Percentiles rank a stretch among this genome's conserved stretches.
These are phyloP conservation scores for Cyprinodon diabolis DNA, from an alignment of 2,797 vertebrate genomes.

Conservation along the genomic window DNA sequence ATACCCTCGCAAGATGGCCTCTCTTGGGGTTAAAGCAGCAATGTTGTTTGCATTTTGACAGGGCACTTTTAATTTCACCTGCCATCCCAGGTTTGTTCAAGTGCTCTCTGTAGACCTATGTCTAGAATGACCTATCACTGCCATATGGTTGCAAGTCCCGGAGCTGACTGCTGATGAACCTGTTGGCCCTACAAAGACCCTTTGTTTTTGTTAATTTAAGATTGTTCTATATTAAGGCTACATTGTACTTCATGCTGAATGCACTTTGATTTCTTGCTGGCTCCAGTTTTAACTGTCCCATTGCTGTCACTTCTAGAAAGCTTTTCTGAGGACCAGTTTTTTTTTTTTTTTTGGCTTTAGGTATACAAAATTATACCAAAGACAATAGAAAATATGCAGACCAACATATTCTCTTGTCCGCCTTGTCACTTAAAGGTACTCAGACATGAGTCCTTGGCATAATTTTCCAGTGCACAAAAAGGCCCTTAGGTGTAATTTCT, in stretches of 20 bases:
- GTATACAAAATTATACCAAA: not conserved
- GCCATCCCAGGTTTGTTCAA: conserved; percentile 63
- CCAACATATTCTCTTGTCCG: not conserved
- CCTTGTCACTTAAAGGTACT: not conserved
- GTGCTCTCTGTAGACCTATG: conserved; percentile 56
- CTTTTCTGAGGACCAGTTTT: not conserved
- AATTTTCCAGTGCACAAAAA: not conserved
- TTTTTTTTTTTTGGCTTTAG: not conserved
- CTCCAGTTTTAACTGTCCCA: conserved; percentile 13
- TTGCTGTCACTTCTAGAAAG: not conserved
- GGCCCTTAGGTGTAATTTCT: conserved; percentile 8
- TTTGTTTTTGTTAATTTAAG: conserved; percentile 33
- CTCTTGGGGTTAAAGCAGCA: conserved; percentile 62
- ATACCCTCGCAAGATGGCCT: conserved; percentile 45
- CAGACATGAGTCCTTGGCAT: conserved; percentile 3
- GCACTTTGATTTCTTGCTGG: not conserved
- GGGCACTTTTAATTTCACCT: conserved; percentile 71
- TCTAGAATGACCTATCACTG: conserved; percentile 59
- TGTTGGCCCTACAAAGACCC: conserved; percentile 44
- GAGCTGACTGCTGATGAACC: conserved; percentile 34
- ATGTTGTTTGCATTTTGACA: conserved; percentile 71
- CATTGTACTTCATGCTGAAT: not conserved
- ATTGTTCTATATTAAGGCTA: conserved; percentile 24
- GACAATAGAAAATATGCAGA: not conserved
- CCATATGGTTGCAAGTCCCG: conserved; percentile 62